Evolutionary conservation across 2,888 invertebrate genomes (phyloP).

Genomic region (Dermolepida albohirtum): DNA sequence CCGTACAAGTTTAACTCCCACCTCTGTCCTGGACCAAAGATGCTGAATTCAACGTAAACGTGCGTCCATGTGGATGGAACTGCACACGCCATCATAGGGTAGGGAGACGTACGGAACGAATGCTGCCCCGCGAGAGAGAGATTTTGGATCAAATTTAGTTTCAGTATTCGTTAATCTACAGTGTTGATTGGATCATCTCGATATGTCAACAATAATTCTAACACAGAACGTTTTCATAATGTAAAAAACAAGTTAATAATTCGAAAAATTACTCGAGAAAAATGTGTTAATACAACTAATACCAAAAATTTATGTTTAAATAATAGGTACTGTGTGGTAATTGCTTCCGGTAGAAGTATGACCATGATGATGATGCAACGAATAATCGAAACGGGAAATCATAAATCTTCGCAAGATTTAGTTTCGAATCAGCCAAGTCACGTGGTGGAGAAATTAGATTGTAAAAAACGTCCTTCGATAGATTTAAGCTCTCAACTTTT

Average conservation of each 20-base stretch:
- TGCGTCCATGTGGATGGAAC: slow-evolving; percentile 23
- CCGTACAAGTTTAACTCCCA: slow-evolving; percentile 46
- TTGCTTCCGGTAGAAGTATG: slow-evolving; percentile 54
- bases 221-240: slow-evolving; percentile 4
- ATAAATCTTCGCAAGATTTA: slow-evolving; percentile 52
- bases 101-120: slow-evolving; percentile 44
- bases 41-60: slow-evolving; percentile 48
- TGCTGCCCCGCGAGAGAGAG: slow-evolving; percentile 48
- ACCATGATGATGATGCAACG: slow-evolving; percentile 68
- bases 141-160: slow-evolving; percentile 52
- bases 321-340: background rate
- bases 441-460: slow-evolving; percentile 47
- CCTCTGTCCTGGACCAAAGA: slow-evolving; percentile 49
- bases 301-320: background rate
- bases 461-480: slow-evolving; percentile 53
- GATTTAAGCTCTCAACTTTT: slow-evolving; percentile 56
- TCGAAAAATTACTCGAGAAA: slow-evolving; percentile 1
- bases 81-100: slow-evolving; percentile 52
- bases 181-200: slow-evolving; percentile 47
- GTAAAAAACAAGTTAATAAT: background rate
- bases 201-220: slow-evolving; percentile 4
- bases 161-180: slow-evolving; percentile 52
- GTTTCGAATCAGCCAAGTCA: slow-evolving; percentile 42
- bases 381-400: slow-evolving; percentile 57
- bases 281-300: slow-evolving; percentile 19